phyloP scores from a whole-genome alignment of 2,797 vertebrate genomes.

The Schizopygopsis pylzovi region DNA sequence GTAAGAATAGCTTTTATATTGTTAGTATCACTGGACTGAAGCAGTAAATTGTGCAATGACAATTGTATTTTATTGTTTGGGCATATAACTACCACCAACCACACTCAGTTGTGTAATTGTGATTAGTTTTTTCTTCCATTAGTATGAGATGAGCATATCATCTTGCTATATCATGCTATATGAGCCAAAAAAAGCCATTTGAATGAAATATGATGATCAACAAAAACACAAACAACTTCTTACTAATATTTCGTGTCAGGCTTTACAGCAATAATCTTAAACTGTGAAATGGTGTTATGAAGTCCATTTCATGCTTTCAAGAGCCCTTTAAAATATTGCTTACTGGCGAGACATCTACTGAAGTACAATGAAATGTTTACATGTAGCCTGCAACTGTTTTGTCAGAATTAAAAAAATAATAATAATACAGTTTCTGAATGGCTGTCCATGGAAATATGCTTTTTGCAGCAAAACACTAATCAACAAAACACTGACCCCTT shows the following conservation, averaged over 20 bases:
- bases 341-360: background rate
- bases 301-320: background rate
- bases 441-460: background rate
- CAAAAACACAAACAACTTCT: background rate
- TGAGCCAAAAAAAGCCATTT: background rate
- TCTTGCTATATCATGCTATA: background rate
- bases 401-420: background rate
- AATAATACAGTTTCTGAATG: background rate
- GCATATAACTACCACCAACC: background rate
- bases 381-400: background rate
- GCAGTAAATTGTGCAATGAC: background rate
- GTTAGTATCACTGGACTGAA: background rate
- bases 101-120: background rate
- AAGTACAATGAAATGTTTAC: background rate
- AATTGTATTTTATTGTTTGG: background rate
- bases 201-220: background rate
- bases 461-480: slow-evolving; percentile 6
- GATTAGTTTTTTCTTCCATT: background rate
- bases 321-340: background rate
- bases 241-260: background rate
- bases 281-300: background rate
- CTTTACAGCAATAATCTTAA: background rate
- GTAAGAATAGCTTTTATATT: background rate
- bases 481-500: background rate
- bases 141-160: background rate